A percentile compares a stretch with the other conserved stretches of the same genome.
Conservation (phyloP, 2,797 vertebrate species). For the Gymnodraco acuticeps region DNA sequence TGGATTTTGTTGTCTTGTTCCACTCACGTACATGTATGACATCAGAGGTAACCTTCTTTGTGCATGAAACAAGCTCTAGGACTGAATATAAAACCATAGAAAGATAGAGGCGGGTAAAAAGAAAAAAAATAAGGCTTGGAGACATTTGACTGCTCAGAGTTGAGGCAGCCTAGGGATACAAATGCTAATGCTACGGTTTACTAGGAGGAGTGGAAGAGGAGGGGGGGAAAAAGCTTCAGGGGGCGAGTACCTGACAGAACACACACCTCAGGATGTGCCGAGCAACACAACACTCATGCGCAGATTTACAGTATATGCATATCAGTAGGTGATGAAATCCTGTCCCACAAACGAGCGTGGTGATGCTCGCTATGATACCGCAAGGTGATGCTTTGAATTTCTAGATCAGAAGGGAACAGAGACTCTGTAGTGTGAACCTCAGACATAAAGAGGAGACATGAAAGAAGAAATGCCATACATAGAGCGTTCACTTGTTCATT, state of each 20-base stretch:
- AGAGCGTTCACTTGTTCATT: slow-evolving; percentile 16
- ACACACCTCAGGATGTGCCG: slow-evolving; percentile 84
- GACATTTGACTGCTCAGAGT: slow-evolving; percentile 73
- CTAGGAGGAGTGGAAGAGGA: slow-evolving; percentile 56
- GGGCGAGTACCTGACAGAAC: slow-evolving; percentile 82
- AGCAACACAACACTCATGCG: slow-evolving; percentile 31
- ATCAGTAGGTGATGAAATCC: slow-evolving; percentile 58
- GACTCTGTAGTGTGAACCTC: slow-evolving; percentile 22
- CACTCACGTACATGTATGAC: slow-evolving; percentile 74
- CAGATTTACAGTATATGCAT: slow-evolving; percentile 53
- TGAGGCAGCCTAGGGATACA: slow-evolving; percentile 65
- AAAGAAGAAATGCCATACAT: slow-evolving; percentile 12
- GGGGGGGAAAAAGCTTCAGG: slow-evolving; percentile 49
- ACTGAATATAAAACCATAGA: slow-evolving; percentile 61
- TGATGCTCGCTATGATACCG: slow-evolving; percentile 41
- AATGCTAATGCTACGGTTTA: slow-evolving; percentile 75
- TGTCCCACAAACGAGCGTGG: slow-evolving; percentile 29
- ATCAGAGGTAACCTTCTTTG: slow-evolving; percentile 74
- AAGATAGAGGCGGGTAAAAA: slow-evolving; percentile 7
- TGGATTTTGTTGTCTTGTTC: slow-evolving; percentile 70
- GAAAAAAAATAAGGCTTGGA: slow-evolving; percentile 48
- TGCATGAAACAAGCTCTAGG: slow-evolving; percentile 77
- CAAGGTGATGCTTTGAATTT: slow-evolving; percentile 50
- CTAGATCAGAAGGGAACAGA: slow-evolving; percentile 49
- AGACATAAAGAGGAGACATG: slow-evolving; percentile 12